Percentiles rank a stretch among this genome's conserved stretches.
These are phyloP conservation scores for Rhopalosiphum padi DNA, from an alignment of 1,140 invertebrate genomes.

Conservation along the genomic window DNA sequence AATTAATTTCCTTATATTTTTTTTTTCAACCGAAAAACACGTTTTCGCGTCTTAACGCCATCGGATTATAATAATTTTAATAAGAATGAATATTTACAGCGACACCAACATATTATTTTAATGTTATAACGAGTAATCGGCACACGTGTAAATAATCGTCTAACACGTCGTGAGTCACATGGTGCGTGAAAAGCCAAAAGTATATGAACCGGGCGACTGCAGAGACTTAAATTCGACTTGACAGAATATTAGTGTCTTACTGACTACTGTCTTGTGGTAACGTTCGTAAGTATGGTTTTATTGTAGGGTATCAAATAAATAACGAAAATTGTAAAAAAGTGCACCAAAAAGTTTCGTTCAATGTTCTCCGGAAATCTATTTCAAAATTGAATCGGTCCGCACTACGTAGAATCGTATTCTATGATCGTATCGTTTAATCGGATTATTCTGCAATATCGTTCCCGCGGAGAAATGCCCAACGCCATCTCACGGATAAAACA, in stretches of 20 bases:
- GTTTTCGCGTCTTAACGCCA: not conserved
- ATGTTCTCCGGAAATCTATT: not conserved
- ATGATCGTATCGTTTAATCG: too few species aligned
- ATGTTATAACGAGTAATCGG: not conserved
- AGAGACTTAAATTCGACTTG: too few species aligned
- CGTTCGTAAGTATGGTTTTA: not conserved
- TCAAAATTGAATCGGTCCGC: not conserved
- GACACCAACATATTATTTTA: not conserved
- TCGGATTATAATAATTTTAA: not conserved
- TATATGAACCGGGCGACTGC: not conserved
- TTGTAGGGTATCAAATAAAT: not conserved
- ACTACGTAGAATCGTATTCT: too few species aligned
- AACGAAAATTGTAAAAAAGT: not conserved
- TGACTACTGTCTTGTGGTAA: not conserved
- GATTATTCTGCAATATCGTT: not conserved
- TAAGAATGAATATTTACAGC: not conserved
- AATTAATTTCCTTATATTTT: not conserved
- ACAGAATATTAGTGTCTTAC: too few species aligned
- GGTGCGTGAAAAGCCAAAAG: too few species aligned
- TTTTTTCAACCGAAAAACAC: not conserved
- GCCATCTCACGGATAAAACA: not conserved
- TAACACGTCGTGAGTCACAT: not conserved
- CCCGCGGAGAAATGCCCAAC: not conserved
- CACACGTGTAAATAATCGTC: not conserved
- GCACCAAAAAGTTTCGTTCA: not conserved